Evolutionary conservation across 2,797 vertebrate genomes (phyloP).

Genomic region (Decapterus maruadsi): DNA sequence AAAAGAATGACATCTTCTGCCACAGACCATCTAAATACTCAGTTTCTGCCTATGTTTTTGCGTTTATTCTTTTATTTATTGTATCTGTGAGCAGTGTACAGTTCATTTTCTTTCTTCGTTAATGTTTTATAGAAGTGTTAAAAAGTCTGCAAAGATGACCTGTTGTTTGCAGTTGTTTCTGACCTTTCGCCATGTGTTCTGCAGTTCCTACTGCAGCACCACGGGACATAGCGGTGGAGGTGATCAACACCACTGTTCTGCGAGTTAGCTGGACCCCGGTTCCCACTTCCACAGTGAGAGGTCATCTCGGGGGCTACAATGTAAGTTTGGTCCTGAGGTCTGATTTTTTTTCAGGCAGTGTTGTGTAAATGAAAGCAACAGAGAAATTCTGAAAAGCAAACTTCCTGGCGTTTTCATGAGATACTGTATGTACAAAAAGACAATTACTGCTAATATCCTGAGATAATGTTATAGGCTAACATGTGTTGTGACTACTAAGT

Average conservation of each 20-base stretch:
- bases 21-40: neutral
- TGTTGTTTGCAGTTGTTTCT: slow-evolving; percentile 26
- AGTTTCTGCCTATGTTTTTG: neutral
- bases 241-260: slow-evolving; percentile 90
- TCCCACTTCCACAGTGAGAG: slow-evolving; percentile 89
- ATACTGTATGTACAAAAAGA: neutral
- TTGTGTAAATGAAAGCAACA: neutral
- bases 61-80: neutral
- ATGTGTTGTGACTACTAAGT: neutral
- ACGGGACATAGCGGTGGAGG: slow-evolving; percentile 85
- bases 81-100: neutral
- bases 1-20: neutral
- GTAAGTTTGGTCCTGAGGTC: slow-evolving; percentile 69
- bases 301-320: slow-evolving; percentile 92
- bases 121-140: neutral
- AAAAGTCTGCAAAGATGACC: neutral
- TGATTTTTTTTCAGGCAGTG: neutral
- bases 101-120: neutral
- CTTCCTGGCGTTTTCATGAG: neutral
- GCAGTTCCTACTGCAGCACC: slow-evolving; percentile 93
- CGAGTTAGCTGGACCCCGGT: slow-evolving; percentile 91
- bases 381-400: neutral
- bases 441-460: neutral
- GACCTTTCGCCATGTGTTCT: slow-evolving; percentile 49
- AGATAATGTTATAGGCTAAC: neutral